These are phyloP conservation scores for Cephalopachus bancanus DNA, from an alignment of 2,797 vertebrate genomes.

Conservation along the genomic window DNA sequence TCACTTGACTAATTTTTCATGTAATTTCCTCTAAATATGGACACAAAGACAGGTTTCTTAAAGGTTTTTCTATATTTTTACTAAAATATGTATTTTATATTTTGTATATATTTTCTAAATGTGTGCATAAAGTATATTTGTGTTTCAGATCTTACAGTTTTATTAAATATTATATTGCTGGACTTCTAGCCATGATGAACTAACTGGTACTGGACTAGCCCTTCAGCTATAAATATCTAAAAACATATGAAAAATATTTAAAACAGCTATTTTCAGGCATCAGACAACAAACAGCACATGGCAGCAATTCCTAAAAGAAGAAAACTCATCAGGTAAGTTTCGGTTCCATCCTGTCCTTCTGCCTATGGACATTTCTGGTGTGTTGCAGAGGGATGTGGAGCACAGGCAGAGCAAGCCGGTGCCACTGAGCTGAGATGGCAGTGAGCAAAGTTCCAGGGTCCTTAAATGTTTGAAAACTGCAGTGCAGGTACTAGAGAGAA, in stretches of 20 bases:
- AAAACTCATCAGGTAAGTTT: neutral
- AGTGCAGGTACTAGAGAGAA: neutral
- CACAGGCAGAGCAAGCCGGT: neutral
- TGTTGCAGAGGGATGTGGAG: neutral
- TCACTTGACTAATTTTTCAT: neutral
- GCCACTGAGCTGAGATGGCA: neutral
- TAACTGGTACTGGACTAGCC: neutral
- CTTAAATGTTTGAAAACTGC: neutral
- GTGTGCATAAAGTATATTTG: neutral
- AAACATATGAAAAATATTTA: neutral
- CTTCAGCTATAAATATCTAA: neutral
- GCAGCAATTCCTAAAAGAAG: neutral
- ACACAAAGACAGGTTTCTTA: neutral
- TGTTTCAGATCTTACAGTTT: neutral
- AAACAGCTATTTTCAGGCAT: neutral
- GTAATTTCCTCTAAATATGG: neutral
- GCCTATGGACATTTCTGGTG: neutral
- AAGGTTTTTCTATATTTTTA: neutral
- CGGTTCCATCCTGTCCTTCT: neutral
- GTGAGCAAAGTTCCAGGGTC: neutral
- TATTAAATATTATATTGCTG: neutral
- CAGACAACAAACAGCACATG: neutral
- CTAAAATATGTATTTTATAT: neutral
- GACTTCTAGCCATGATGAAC: neutral
- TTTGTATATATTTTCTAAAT: too few species aligned